Conservation (phyloP, 2,797 vertebrate species). For the Dendrocincla fuliginosa region DNA sequence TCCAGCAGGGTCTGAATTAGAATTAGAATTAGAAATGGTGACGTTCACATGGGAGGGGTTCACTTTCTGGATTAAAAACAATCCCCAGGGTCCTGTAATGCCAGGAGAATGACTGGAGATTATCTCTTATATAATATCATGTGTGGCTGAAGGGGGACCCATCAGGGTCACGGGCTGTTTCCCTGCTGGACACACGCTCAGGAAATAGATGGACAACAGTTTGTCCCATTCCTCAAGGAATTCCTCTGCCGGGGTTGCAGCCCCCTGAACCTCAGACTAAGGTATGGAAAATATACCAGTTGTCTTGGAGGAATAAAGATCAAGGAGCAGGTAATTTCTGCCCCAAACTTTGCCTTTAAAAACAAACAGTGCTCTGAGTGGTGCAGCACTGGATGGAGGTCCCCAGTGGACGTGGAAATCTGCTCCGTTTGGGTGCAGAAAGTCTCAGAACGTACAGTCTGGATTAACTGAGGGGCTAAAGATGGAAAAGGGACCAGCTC, state of each 20-base stretch:
- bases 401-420: background rate
- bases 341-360: background rate
- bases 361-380: background rate
- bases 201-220: background rate
- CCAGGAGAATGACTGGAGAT: constrained; percentile 53
- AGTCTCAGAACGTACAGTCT: background rate
- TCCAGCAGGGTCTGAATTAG: background rate
- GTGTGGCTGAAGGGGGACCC: background rate
- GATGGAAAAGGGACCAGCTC: background rate
- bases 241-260: background rate
- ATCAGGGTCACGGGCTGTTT: background rate
- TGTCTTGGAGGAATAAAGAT: background rate
- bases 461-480: background rate
- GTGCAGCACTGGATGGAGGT: background rate
- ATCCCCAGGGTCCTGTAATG: constrained; percentile 21
- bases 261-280: background rate
- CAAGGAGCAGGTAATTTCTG: background rate
- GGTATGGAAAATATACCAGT: background rate
- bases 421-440: background rate
- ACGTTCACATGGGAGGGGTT: background rate
- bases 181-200: background rate
- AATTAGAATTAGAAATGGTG: background rate
- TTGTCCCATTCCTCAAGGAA: background rate
- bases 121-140: constrained; percentile 67
- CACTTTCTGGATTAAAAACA: constrained; percentile 26